Base-by-base conservation (phyloP, 2,113 vertebrate species). In the Apodemus speciosus region DNA sequence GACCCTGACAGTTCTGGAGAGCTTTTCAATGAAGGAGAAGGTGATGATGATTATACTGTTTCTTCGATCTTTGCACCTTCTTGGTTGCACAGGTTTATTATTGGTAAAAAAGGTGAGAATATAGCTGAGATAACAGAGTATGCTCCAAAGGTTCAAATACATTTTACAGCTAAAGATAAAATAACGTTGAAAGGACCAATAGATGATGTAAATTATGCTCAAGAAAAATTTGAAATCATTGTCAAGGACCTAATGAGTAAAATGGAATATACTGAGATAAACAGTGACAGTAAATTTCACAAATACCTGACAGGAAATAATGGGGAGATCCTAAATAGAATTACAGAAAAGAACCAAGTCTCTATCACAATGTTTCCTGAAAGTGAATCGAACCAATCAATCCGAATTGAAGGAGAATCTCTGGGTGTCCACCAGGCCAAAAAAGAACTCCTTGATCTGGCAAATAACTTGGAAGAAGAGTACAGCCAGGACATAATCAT, bases 401-500 rank as follows among this genome's bases (percentile, higher is more conserved):
- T 99, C 96, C 98, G 99, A 93, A 99, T 99, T 68, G 99, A 99
- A 96, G 99, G 99, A 86, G 99, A 99, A 97, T 99, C 99, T 94
- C 98, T 98, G 96, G 99, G 99, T 92, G 99, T 99, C 58, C 98
- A 99, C 97, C 98, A 99, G 95, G 99, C 99, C 97, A 99, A 99
- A 98, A 99, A 98, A 98, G 99, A 99, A 98, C 98, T 99, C 98
- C 98, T 99, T 89, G 99, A 99, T 98, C 98, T 99, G 51, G 98
- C 98, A 92, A 99, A 98, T 94, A 79, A 13, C 77, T 97, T 99
- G 99, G 98, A 99, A 98, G 99, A 99, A 27, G 99, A 99, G 98
- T 99, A 99, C 97, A 99, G 98, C 98, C 99, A 99, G 98, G 99
- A 99, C 97, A 97, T 99, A 98, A 99, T 99, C 95, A 99, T 99